These are phyloP conservation scores for Lasioglossum pauxillum DNA, from an alignment of 2,888 invertebrate species.

Conservation along the genomic window DNA sequence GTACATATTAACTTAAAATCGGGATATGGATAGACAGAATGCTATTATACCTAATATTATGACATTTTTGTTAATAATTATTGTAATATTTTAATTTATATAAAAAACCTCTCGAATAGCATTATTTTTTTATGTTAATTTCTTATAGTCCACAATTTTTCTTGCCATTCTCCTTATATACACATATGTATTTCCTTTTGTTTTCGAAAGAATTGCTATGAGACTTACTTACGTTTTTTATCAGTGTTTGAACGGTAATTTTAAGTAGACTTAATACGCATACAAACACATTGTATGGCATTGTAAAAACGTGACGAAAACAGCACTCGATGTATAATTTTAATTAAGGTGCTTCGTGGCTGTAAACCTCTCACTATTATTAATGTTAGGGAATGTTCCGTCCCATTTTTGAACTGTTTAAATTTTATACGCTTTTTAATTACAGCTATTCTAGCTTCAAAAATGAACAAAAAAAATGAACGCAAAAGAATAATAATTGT, in stretches of 20 bases:
- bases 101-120: conserved; percentile 72
- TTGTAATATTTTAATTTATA: conserved; percentile 79
- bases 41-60: conserved; percentile 68
- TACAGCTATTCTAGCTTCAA: conserved; percentile 51
- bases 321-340: conserved; percentile 47
- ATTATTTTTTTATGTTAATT: conserved; percentile 64
- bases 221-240: conserved; percentile 13
- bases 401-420: conserved; percentile 71
- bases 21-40: conserved; percentile 63
- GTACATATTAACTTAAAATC: conserved; percentile 67
- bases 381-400: conserved; percentile 71
- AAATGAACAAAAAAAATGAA: conserved; percentile 4
- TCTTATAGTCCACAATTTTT: conserved; percentile 40
- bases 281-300: conserved; percentile 36
- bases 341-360: conserved; percentile 58
- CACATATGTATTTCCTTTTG: conserved; percentile 21
- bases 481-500: conserved; percentile 12
- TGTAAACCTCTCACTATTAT: conserved; percentile 54
- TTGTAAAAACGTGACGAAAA: conserved; percentile 30
- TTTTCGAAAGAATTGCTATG: conserved; percentile 9
- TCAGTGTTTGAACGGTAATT: conserved; percentile 21
- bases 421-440: conserved; percentile 72
- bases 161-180: conserved; percentile 41
- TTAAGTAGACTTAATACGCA: conserved; percentile 28
- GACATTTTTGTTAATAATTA: conserved; percentile 72